Evolutionary conservation across 2,113 vertebrate species (phyloP), one percentile per base, ranked within the genome.

Genomic region (Elaphurus davidianus): DNA sequence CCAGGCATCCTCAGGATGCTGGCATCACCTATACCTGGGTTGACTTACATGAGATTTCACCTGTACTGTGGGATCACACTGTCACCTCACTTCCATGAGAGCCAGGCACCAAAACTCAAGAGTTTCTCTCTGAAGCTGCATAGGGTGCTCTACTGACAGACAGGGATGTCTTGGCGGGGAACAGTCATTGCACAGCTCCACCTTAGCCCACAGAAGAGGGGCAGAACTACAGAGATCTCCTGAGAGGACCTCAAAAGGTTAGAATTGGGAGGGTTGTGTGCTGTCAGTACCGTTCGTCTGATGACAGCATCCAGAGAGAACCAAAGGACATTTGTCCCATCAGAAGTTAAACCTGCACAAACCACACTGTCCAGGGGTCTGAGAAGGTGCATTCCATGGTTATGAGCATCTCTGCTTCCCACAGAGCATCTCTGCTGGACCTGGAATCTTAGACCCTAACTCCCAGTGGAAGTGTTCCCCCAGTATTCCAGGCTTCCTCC

Each of bases 61-160:
- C 2, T 1, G 7, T 36, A 27, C 50, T 6, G 12, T 14, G 5
- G 9, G 40, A 17, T 3, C 40, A 36, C 28, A 7, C 0, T 0
- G 50, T 40, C 50, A 14, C 5, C 9, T 50, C 6, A 0, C 7
- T 62, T 36, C 30, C 7, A 2, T 1, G 21, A 52, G 3, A 95
- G 9, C 12, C 40, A 13, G 23, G 43, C n/a, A 30, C 21, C 11
- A 2, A 25, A 43, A 15, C 12, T 23, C 54, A 16, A 14, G 5
- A 40, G 36, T 8, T 92, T 36, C 54, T 43, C 36, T n/a, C 47
- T 33, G 47, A 36, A n/a, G 2, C 17, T 36, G 50, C 9, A 1
- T 1, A 14, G 3, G 1, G 23, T 19, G 1, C n/a, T 43, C 16
- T 28, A 5, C 79, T 25, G 14, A 6, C 3, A 15, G 30, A 25